phyloP scores from a whole-genome alignment of 2,797 vertebrate species.

The Phalloptychus januarius region DNA sequence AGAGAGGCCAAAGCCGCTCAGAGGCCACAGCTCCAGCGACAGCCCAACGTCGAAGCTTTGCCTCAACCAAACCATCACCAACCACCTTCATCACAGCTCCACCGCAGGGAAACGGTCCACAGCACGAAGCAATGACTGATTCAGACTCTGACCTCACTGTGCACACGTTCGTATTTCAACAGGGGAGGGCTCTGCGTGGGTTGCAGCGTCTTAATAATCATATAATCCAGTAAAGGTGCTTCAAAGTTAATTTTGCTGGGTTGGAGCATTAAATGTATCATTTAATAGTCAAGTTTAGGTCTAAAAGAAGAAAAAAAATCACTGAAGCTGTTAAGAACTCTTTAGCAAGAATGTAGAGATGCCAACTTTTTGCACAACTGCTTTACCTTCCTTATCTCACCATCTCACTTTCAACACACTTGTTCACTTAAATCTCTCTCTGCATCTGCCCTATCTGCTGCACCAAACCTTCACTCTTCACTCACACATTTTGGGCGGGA shows the following conservation, averaged over 20 bases:
- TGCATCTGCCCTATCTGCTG: conserved; percentile 42
- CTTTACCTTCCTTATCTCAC: conserved; percentile 14
- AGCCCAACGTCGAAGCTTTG: conserved; percentile 41
- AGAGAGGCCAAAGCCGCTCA: conserved; percentile 63
- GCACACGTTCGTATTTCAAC: conserved; percentile 11
- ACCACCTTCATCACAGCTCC: conserved; percentile 27
- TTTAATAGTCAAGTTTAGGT: conserved; percentile 22
- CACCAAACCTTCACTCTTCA: conserved; percentile 28
- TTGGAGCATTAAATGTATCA: conserved; percentile 23
- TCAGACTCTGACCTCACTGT: conserved; percentile 18
- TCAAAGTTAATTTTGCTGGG: conserved; percentile 11
- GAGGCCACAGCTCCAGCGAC: conserved; percentile 52
- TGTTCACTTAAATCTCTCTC: conserved; percentile 18
- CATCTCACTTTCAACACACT: conserved; percentile 2
- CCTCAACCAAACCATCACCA: conserved; percentile 5
- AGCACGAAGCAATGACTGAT: conserved; percentile 40
- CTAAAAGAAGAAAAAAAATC: not conserved
- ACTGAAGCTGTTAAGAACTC: conserved; percentile 20
- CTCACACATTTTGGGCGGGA: conserved; percentile 17
- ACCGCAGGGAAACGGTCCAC: conserved; percentile 19
- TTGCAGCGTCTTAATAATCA: conserved; percentile 1
- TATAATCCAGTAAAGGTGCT: conserved; percentile 21
- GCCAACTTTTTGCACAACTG: conserved; percentile 18
- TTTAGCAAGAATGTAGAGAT: conserved; percentile 25
- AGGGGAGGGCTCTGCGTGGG: not conserved